Conservation (phyloP, 2,888 invertebrate species). For the Catocala nupta region DNA sequence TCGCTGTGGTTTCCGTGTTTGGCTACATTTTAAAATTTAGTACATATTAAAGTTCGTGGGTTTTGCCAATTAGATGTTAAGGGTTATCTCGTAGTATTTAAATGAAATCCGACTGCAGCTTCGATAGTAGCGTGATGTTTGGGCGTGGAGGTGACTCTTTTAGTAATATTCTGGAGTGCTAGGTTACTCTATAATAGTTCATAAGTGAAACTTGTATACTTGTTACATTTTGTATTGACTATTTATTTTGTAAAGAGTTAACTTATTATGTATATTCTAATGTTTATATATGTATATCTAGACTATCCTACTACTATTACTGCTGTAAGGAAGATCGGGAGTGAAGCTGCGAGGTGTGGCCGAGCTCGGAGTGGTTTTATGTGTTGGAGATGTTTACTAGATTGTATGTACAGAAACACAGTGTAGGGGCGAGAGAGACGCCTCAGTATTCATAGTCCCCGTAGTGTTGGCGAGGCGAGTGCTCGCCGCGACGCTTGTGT, state of each 20-base stretch:
- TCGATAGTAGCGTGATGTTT: slow-evolving; percentile 49
- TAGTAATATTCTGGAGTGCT: slow-evolving; percentile 29
- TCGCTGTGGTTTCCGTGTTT: slow-evolving; percentile 57
- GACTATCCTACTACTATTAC: slow-evolving; percentile 48
- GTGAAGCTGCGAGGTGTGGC: slow-evolving; percentile 22
- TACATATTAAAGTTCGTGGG: slow-evolving; percentile 52
- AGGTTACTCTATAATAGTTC: slow-evolving; percentile 38
- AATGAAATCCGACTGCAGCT: slow-evolving; percentile 69
- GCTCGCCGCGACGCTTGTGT: slow-evolving; percentile 13
- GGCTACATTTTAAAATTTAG: slow-evolving; percentile 43
- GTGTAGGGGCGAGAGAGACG: slow-evolving; percentile 9
- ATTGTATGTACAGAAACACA: slow-evolving; percentile 7
- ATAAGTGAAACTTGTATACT: slow-evolving; percentile 53
- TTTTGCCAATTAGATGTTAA: slow-evolving; percentile 66
- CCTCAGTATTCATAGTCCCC: slow-evolving; percentile 4
- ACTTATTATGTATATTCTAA: slow-evolving; percentile 42
- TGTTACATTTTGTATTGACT: slow-evolving; percentile 48
- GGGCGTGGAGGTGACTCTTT: slow-evolving; percentile 22
- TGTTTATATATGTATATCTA: slow-evolving; percentile 44
- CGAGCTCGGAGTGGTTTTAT: not conserved
- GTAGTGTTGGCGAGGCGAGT: slow-evolving; percentile 11
- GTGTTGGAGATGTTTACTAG: slow-evolving; percentile 11
- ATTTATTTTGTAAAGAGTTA: slow-evolving; percentile 43
- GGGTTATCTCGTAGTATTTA: slow-evolving; percentile 61
- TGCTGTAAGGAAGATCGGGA: slow-evolving; percentile 41